Conservation (phyloP, 2,797 vertebrate genomes). For the Anguilla obscura region DNA sequence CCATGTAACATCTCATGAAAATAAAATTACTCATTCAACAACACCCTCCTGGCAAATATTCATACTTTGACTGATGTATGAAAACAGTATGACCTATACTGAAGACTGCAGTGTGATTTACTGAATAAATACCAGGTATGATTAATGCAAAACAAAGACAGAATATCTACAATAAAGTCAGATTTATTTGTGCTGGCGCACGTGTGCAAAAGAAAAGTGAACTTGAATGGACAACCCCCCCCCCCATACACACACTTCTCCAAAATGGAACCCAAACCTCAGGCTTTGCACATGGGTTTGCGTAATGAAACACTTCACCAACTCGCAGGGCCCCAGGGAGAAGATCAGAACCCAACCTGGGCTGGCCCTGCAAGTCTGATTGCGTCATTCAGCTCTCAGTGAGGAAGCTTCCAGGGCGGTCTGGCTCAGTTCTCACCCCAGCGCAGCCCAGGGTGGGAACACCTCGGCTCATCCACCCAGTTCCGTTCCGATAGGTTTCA, state of each 20-base stretch:
- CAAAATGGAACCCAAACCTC: neutral
- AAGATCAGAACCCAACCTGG: slow-evolving; percentile 43
- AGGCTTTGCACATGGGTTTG: neutral
- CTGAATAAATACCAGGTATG: neutral
- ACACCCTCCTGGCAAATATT: neutral
- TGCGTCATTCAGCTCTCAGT: slow-evolving; percentile 21
- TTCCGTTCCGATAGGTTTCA: neutral
- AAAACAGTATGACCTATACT: neutral
- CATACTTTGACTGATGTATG: neutral
- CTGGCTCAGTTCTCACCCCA: slow-evolving; percentile 51
- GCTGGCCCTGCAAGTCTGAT: slow-evolving; percentile 24
- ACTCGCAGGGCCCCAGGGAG: slow-evolving; percentile 39
- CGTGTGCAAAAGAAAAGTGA: neutral
- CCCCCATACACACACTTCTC: neutral
- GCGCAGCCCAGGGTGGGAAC: slow-evolving; percentile 40
- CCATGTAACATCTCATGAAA: neutral
- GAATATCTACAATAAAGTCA: neutral
- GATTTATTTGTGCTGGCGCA: neutral
- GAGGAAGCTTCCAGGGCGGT: slow-evolving; percentile 37
- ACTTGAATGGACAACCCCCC: neutral
- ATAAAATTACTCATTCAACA: neutral
- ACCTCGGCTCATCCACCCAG: neutral
- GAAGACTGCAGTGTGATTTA: neutral
- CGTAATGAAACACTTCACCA: slow-evolving; percentile 54
- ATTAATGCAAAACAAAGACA: neutral